Evolutionary conservation across 2,797 vertebrate species (phyloP), one percentile per base, ranked within the genome.

Genomic region (Lithobates pipiens): DNA sequence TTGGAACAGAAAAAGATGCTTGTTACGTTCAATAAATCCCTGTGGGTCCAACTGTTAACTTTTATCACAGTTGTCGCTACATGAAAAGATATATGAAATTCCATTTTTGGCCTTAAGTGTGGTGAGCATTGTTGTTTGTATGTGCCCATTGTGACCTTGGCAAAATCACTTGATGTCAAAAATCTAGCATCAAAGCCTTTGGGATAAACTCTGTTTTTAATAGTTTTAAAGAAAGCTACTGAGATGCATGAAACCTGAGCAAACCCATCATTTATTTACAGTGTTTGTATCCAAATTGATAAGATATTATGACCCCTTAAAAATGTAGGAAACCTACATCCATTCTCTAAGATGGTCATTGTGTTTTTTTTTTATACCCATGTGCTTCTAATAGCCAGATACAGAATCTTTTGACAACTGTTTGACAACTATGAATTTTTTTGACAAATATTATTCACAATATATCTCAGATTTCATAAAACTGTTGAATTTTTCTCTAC

Each of bases 11-110:
- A 25, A 71, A 69, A 61, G 46, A 71, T 71, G 54, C 68, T 80
- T 80, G 68, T 71, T 80, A 80, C 46, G 27, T 80, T 61, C 57
- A 80, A 72, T 72, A 80, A 71, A 80, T 80, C 78, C 78, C 68
- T 46, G 44, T 57, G 68, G 50, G 78, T 71, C 29, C 25, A 36
- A 46, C 68, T 71, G 78, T 80, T 80, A 80, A 80, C 78, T 71
- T 80, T 71, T 57, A 80, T 80, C 78, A 54, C 44, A 46, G 57
- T 44, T 72, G 46, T 50, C 32, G 36, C 36, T 80, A 71, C 78
- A 71, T 70, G 29, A 36, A n/a, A 71, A 80, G 57, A 80, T 36
- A 72, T 71, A 80, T 57, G 46, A 32, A 72, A 54, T 50, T 36
- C 13, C 67, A 44, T 27, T 68, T 25, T 70, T 80, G 44, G 67